Evolutionary conservation across 2,797 vertebrate species (phyloP).

Genomic region (Sebastolobus alascanus): DNA sequence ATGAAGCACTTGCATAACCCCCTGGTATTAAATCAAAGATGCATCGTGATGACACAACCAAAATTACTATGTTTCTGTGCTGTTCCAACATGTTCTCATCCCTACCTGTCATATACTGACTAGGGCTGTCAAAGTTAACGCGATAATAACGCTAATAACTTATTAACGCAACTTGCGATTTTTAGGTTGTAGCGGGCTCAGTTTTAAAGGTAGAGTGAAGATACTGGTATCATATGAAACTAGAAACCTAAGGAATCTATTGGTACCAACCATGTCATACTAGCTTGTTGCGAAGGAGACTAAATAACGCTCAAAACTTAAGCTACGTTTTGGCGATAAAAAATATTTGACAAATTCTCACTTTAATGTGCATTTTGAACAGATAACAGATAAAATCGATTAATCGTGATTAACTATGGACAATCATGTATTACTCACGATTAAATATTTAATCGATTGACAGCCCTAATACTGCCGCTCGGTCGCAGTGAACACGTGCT

Average conservation of each 20-base stretch:
- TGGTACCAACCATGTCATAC: background rate
- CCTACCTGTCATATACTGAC: background rate
- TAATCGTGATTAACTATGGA: too few relatives aligned
- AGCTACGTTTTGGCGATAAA: background rate
- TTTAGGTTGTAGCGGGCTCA: accelerated
- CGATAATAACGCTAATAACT: background rate
- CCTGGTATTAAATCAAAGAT: background rate
- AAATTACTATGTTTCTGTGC: background rate
- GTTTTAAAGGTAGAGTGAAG: background rate
- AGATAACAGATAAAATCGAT: too few relatives aligned
- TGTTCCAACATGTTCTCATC: background rate
- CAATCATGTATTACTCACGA: too few relatives aligned
- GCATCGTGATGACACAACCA: background rate
- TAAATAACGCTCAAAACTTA: background rate
- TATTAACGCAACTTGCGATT: too few relatives aligned
- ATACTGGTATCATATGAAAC: too few relatives aligned
- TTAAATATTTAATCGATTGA: background rate
- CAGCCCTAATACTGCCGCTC: background rate
- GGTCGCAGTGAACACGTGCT: background rate
- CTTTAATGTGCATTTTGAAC: too few relatives aligned
- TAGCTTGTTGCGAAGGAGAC: background rate
- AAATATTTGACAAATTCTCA: too few relatives aligned
- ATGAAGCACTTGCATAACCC: background rate
- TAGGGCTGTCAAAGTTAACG: background rate
- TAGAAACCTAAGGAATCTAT: background rate